phyloP scores from a whole-genome alignment of 2,113 vertebrate genomes.

The Antennarius striatus region DNA sequence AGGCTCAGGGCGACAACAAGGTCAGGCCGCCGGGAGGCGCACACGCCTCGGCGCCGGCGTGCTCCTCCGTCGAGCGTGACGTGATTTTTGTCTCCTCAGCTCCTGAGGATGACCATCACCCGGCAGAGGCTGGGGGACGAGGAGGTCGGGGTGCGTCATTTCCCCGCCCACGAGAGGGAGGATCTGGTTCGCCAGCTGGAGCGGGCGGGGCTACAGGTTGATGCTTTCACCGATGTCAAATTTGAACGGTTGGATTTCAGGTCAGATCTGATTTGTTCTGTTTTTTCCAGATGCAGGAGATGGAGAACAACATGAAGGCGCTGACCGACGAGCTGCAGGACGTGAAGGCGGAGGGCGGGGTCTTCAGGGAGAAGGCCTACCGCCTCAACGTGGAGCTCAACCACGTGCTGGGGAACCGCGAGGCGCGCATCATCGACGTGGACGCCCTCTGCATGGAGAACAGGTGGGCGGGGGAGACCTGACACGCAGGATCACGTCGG shows the following conservation, averaged over 20 bases:
- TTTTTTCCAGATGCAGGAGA: slow-evolving; percentile 81
- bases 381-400: slow-evolving; percentile 95
- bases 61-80: not conserved
- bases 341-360: slow-evolving; percentile 87
- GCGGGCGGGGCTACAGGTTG: slow-evolving; percentile 89
- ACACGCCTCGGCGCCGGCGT: slow-evolving; percentile 76
- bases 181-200: slow-evolving; percentile 92
- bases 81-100: slow-evolving; percentile 70
- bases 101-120: slow-evolving; percentile 97
- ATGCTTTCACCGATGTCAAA: too few species aligned
- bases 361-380: slow-evolving; percentile 91
- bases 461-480: slow-evolving; percentile 70
- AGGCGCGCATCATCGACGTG: slow-evolving; percentile 90
- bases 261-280: not conserved
- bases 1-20: slow-evolving; percentile 98
- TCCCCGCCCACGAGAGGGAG: slow-evolving; percentile 93
- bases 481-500: not conserved
- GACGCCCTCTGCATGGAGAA: slow-evolving; percentile 98
- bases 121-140: slow-evolving; percentile 95
- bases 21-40: slow-evolving; percentile 65
- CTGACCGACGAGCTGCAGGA: slow-evolving; percentile 92
- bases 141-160: slow-evolving; percentile 91
- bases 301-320: slow-evolving; percentile 87
- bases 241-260: too few species aligned
- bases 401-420: slow-evolving; percentile 89